Conservation (phyloP, 2,888 invertebrate genomes). For the Rugalucina vietnamica region DNA sequence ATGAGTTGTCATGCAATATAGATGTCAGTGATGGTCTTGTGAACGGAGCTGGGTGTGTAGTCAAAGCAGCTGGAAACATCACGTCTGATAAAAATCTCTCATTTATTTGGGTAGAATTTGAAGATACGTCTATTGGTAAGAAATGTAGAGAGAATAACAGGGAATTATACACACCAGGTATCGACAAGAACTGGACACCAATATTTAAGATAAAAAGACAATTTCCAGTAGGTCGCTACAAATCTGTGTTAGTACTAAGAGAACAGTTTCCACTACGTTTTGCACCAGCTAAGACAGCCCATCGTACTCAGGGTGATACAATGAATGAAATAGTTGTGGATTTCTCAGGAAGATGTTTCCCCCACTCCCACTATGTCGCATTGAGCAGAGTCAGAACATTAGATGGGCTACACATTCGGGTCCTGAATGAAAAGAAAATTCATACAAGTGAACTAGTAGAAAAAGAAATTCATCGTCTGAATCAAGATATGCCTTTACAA, state of each 20-base stretch:
- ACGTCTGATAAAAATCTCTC: neutral
- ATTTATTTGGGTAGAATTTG: conserved; percentile 28
- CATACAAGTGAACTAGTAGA: neutral
- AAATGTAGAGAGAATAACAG: neutral
- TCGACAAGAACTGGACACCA: conserved; percentile 26
- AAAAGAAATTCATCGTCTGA: neutral
- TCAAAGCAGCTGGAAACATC: neutral
- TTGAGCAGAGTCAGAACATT: neutral
- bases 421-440: neutral
- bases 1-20: conserved; percentile 41
- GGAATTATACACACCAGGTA: conserved; percentile 11
- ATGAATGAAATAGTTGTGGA: conserved; percentile 39
- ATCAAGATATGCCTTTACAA: neutral
- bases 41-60: conserved; percentile 41
- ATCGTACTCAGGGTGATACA: conserved; percentile 46
- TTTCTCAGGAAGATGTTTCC: conserved; percentile 3
- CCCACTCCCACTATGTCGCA: conserved; percentile 21
- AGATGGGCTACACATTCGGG: neutral
- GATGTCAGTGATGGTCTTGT: conserved; percentile 50
- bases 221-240: conserved; percentile 31
- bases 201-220: conserved; percentile 33
- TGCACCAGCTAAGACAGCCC: conserved; percentile 41
- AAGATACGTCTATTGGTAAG: conserved; percentile 19
- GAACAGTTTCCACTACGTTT: conserved; percentile 41
- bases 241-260: conserved; percentile 24